phyloP scores from a whole-genome alignment of 2,888 invertebrate genomes.

The Cantharis rustica region DNA sequence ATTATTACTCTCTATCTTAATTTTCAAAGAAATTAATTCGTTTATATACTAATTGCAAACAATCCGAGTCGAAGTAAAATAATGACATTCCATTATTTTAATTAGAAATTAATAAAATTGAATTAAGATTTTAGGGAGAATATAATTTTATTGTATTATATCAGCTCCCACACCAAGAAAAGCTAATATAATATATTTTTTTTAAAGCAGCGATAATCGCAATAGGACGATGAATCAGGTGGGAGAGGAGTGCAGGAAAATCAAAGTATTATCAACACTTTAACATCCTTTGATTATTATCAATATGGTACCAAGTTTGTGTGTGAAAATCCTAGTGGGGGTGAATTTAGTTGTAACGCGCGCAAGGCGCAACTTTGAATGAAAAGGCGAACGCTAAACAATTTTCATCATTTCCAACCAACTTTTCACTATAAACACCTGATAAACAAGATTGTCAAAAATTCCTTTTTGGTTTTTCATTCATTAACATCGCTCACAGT shows the following conservation, averaged over 20 bases:
- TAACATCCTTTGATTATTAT: constrained; percentile 5
- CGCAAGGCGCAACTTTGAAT: constrained; percentile 45
- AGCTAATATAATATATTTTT: too few relatives aligned
- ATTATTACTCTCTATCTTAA: neutral
- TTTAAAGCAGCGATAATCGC: too few relatives aligned
- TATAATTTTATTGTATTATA: neutral
- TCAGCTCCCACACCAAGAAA: neutral
- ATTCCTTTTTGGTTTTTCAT: neutral
- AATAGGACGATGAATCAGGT: neutral
- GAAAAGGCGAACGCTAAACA: constrained; percentile 45
- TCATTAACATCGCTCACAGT: constrained; percentile 1
- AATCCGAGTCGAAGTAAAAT: neutral
- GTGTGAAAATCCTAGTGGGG: neutral
- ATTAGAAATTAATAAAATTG: neutral
- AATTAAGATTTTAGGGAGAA: neutral
- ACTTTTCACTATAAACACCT: constrained; percentile 28
- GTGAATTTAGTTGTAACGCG: constrained; percentile 27
- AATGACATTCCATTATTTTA: neutral
- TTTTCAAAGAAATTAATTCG: neutral
- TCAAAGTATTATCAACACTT: neutral
- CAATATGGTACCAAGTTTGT: neutral
- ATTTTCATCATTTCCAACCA: constrained; percentile 39
- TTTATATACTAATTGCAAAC: neutral
- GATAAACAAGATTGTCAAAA: constrained; percentile 3
- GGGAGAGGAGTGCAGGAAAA: neutral